A percentile compares a stretch with the other conserved stretches of the same genome.
Conservation (phyloP, 2,888 invertebrate species). For the Sinopyrophorus schimmeli region DNA sequence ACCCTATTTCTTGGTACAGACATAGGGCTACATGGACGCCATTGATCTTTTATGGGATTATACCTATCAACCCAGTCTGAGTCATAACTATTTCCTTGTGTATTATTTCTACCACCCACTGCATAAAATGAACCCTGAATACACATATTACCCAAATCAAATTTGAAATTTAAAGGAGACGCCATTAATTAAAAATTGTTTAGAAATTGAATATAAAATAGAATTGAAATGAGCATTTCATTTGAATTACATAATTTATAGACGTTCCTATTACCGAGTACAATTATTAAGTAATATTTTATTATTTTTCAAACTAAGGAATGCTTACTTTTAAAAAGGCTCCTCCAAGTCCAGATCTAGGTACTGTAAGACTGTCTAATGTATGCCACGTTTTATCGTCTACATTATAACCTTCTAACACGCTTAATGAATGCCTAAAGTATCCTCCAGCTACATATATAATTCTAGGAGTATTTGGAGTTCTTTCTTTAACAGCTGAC, state of each 20-base stretch:
- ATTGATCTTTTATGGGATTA: conserved; percentile 82
- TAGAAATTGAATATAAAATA: too few species aligned
- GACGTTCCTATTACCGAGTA: too few species aligned
- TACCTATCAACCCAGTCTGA: conserved; percentile 88
- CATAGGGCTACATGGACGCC: conserved; percentile 88
- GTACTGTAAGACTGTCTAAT: conserved; percentile 81
- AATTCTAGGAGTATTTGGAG: conserved; percentile 85
- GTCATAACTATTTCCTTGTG: conserved; percentile 84
- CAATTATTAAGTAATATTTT: too few species aligned
- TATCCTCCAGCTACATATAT: conserved; percentile 94
- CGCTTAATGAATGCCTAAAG: conserved; percentile 80
- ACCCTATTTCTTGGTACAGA: conserved; percentile 85
- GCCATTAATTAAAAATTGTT: too few species aligned
- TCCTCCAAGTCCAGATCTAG: conserved; percentile 85
- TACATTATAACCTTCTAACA: conserved; percentile 86
- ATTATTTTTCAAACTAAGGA: too few species aligned
- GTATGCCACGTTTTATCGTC: conserved; percentile 84
- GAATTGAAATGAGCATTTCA: too few species aligned
- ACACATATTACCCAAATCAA: too few species aligned
- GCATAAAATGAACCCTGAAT: conserved; percentile 82
- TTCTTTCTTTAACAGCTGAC: conserved; percentile 80
- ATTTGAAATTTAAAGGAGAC: too few species aligned
- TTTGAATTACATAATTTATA: too few species aligned
- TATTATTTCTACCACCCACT: conserved; percentile 90
- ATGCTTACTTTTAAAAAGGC: conserved; percentile 81